Evolutionary conservation across 2,888 invertebrate species (phyloP).

Genomic region (Myopa testacea): DNA sequence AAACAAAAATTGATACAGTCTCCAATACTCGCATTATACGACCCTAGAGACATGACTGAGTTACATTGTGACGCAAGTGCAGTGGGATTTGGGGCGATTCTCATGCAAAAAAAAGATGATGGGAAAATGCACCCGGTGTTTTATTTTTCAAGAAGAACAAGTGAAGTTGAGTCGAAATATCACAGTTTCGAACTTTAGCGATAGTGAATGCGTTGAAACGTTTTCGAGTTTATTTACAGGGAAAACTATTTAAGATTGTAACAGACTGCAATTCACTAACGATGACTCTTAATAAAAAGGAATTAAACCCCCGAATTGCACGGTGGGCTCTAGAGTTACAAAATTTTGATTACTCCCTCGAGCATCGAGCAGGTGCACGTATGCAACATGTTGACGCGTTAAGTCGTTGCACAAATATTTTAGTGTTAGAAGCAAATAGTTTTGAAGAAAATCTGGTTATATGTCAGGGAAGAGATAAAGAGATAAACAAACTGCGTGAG

Average conservation of each 20-base stretch:
- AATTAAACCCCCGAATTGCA: neutral
- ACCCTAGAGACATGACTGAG: slow-evolving; percentile 56
- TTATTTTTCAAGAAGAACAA: slow-evolving; percentile 58
- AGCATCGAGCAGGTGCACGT: neutral
- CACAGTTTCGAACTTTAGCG: slow-evolving; percentile 53
- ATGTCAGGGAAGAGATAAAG: too few species aligned
- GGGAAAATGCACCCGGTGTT: slow-evolving; percentile 54
- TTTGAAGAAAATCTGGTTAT: neutral
- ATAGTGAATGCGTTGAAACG: slow-evolving; percentile 29
- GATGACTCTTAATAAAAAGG: slow-evolving; percentile 4
- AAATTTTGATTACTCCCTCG: slow-evolving; percentile 12
- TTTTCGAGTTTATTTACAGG: slow-evolving; percentile 4
- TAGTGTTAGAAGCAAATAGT: neutral
- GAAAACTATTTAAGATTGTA: slow-evolving; percentile 13
- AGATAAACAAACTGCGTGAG: too few species aligned
- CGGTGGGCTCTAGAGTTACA: slow-evolving; percentile 4
- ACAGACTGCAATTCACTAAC: slow-evolving; percentile 19
- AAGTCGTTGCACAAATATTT: neutral
- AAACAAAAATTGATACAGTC: slow-evolving; percentile 40
- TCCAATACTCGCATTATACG: slow-evolving; percentile 49
- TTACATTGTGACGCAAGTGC: slow-evolving; percentile 59
- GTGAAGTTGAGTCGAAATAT: slow-evolving; percentile 52
- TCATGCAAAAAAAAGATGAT: slow-evolving; percentile 56
- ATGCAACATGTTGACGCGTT: slow-evolving; percentile 26
- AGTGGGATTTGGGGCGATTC: slow-evolving; percentile 56